A percentile compares a stretch with the other conserved stretches of the same genome.
Conservation (phyloP, 2,888 invertebrate species). For the Drosophila subquinaria region DNA sequence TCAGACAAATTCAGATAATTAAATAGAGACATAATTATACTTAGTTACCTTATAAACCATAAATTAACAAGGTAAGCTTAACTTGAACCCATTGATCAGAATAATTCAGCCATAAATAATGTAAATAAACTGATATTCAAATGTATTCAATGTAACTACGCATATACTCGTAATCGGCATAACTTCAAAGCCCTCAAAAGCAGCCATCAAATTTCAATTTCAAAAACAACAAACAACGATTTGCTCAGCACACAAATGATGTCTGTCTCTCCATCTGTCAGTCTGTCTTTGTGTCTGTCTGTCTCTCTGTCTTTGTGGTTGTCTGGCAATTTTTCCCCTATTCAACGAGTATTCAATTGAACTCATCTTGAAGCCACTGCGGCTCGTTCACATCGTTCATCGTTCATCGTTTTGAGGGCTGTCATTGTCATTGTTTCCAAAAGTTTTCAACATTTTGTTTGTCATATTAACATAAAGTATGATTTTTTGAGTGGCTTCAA, state of each 20-base stretch:
- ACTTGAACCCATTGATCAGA: neutral
- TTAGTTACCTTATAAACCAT: too few species aligned
- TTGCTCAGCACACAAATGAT: conserved; percentile 25
- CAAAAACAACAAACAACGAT: conserved; percentile 34
- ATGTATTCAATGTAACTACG: conserved; percentile 4
- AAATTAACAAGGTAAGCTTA: neutral
- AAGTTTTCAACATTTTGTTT: conserved; percentile 76
- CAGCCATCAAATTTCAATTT: conserved; percentile 55
- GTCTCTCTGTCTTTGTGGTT: conserved; percentile 10
- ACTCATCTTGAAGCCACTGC: conserved; percentile 42
- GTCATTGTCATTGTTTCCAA: conserved; percentile 60
- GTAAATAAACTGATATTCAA: neutral
- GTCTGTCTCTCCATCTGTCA: conserved; percentile 3
- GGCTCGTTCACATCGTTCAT: conserved; percentile 44
- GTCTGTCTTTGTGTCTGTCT: conserved; percentile 3
- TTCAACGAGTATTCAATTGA: conserved; percentile 44
- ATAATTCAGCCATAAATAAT: neutral
- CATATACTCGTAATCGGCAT: conserved; percentile 48
- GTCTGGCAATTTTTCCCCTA: conserved; percentile 32
- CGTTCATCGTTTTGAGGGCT: conserved; percentile 28
- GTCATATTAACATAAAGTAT: conserved; percentile 80
- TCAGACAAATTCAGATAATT: too few species aligned
- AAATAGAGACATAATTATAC: too few species aligned
- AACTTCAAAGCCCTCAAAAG: conserved; percentile 56
- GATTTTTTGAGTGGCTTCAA: conserved; percentile 74